Evolutionary conservation across 2,888 invertebrate species (phyloP).

Genomic region (Chrysopilus asiliformis): DNA sequence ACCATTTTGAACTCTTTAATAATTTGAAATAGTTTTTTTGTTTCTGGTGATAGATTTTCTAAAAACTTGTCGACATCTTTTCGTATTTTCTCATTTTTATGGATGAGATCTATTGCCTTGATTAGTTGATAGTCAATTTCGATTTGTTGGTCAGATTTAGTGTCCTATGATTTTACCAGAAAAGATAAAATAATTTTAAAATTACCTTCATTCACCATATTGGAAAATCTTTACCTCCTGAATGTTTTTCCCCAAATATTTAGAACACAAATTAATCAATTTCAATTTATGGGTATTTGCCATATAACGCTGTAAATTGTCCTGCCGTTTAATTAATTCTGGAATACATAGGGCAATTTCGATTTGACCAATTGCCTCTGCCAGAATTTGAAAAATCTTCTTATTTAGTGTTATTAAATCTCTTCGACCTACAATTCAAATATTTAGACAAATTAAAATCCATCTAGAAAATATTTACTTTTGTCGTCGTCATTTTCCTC

Average conservation of each 20-base stretch:
- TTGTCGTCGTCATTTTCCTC: too few species aligned
- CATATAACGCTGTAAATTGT: too few species aligned
- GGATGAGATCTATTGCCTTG: constrained; percentile 5
- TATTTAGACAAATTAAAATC: too few species aligned
- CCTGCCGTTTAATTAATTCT: too few species aligned
- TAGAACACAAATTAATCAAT: not conserved
- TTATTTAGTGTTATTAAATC: not conserved
- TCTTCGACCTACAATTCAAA: too few species aligned
- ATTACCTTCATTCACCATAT: too few species aligned
- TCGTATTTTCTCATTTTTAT: constrained; percentile 2
- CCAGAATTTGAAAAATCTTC: not conserved
- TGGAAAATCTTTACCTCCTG: too few species aligned
- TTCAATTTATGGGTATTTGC: too few species aligned
- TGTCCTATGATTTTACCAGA: too few species aligned
- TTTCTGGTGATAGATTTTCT: constrained; percentile 6
- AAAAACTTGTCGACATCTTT: constrained; percentile 4
- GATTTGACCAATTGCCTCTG: not conserved
- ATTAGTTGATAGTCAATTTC: constrained; percentile 3
- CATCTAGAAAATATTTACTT: not conserved
- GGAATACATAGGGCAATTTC: not conserved
- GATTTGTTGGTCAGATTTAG: not conserved
- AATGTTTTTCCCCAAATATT: not conserved
- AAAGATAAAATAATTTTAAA: too few species aligned
- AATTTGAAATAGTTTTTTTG: constrained; percentile 14
- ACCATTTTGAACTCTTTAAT: constrained; percentile 15